A percentile compares a stretch with the other conserved stretches of the same genome.
Evolutionary conservation across 2,113 vertebrate species (phyloP).

Genomic region (Neodontobutis hainanensis): DNA sequence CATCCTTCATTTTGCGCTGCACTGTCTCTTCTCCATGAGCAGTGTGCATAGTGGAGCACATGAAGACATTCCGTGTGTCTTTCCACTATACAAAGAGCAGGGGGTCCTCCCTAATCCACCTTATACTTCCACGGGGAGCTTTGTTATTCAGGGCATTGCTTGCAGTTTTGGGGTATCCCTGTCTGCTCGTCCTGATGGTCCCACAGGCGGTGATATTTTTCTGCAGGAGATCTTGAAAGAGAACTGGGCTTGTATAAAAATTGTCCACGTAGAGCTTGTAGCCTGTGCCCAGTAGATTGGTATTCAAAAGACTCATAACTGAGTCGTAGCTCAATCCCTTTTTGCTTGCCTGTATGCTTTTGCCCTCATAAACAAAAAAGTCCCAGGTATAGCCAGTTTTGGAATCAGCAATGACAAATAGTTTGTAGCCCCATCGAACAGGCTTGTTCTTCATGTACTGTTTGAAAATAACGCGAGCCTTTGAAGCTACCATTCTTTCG

Average conservation of each 20-base stretch:
- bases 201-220: not conserved
- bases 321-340: not conserved
- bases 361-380: not conserved
- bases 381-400: not conserved
- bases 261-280: not conserved
- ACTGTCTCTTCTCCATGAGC: not conserved
- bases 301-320: not conserved
- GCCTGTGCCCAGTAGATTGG: not conserved
- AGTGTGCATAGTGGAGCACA: slow-evolving; percentile 3
- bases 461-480: not conserved
- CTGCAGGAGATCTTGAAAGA: not conserved
- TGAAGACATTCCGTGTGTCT: not conserved
- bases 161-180: not conserved
- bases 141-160: not conserved
- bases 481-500: too few relatives aligned
- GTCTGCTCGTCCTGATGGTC: not conserved
- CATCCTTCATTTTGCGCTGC: not conserved
- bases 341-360: not conserved
- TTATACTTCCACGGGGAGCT: not conserved
- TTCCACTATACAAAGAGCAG: slow-evolving; percentile 4
- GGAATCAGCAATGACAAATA: not conserved
- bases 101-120: not conserved
- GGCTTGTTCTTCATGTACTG: not conserved
- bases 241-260: not conserved
- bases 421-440: not conserved